phyloP scores from a whole-genome alignment of 2,113 vertebrate genomes.

The Podarcis cretensis region DNA sequence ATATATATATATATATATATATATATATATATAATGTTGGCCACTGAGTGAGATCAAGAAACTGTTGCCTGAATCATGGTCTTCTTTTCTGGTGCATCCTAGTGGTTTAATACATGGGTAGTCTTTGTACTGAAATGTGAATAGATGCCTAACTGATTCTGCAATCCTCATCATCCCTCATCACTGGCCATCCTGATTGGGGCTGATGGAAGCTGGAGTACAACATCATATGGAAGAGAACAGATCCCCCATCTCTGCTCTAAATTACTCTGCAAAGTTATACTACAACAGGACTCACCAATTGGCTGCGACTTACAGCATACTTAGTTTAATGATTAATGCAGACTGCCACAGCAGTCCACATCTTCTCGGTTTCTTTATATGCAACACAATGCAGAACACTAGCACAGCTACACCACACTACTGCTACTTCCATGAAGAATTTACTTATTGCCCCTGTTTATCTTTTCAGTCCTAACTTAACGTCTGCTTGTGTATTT shows the following conservation, averaged over 20 bases:
- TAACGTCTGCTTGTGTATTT: not conserved
- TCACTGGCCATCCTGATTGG: too few relatives aligned
- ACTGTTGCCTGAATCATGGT: not conserved
- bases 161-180: not conserved
- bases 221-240: too few relatives aligned
- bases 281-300: too few relatives aligned
- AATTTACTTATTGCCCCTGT: not conserved
- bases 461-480: too few relatives aligned
- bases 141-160: too few relatives aligned
- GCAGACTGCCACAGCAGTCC: not conserved
- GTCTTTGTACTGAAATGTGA: not conserved
- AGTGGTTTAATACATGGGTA: not conserved
- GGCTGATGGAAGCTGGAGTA: too few relatives aligned
- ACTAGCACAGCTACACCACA: not conserved
- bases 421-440: not conserved
- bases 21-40: too few relatives aligned
- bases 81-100: not conserved
- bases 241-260: not conserved
- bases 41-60: not conserved
- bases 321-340: not conserved
- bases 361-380: not conserved
- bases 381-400: not conserved
- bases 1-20: too few relatives aligned
- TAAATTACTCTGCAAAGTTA: not conserved
- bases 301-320: not conserved